These are phyloP conservation scores for Ianthella basta DNA, from an alignment of 37 sponge, comb jelly and placozoan species.

Conservation along the genomic window DNA sequence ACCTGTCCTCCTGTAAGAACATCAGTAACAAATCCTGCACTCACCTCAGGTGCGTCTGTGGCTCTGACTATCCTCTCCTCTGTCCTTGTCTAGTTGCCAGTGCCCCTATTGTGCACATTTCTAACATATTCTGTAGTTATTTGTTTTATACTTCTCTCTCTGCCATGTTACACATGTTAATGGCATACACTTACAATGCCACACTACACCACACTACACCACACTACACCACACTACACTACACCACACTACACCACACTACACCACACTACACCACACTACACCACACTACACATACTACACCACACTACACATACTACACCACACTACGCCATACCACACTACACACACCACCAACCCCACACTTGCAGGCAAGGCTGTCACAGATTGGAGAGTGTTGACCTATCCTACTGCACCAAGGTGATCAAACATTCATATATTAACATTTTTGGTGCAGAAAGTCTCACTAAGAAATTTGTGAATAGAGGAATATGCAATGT, in stretches of 20 bases:
- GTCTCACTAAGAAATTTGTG: too few relatives aligned
- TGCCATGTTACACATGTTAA: too few relatives aligned
- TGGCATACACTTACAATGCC: too few relatives aligned
- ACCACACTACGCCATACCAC: neutral
- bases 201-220: neutral
- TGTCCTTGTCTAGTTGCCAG: too few relatives aligned
- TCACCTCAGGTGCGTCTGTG: conserved; percentile 68
- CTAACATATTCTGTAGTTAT: neutral
- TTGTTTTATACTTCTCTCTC: neutral
- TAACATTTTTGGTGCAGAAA: too few relatives aligned
- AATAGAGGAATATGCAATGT: too few relatives aligned
- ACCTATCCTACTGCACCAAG: conserved; percentile 70
- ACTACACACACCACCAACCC: neutral
- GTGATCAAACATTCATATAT: too few relatives aligned
- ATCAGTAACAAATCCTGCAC: conserved; percentile 71
- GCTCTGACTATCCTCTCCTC: too few relatives aligned
- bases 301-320: neutral
- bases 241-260: conserved; percentile 7
- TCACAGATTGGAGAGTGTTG: conserved; percentile 45
- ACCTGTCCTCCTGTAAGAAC: conserved; percentile 76
- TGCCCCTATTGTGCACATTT: too few relatives aligned
- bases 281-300: neutral
- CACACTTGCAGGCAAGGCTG: conserved; percentile 57
- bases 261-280: neutral
- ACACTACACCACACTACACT: neutral